These are phyloP conservation scores for Drosophila ananassae DNA, from an alignment of 1,140 invertebrate genomes.

Conservation along the genomic window DNA sequence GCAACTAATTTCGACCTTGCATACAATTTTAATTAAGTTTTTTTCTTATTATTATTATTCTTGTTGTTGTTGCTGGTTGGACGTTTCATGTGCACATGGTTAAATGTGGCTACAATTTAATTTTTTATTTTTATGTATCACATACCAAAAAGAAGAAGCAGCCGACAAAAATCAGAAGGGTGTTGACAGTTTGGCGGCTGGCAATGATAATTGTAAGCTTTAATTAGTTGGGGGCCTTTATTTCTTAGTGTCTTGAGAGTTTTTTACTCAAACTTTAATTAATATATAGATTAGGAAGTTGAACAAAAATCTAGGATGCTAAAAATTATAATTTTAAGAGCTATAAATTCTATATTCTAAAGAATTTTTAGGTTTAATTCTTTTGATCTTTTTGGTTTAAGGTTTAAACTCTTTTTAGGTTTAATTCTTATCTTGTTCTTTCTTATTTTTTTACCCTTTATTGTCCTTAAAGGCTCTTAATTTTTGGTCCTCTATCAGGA, in stretches of 20 bases:
- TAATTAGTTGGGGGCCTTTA: neutral
- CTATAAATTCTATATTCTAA: too few relatives aligned
- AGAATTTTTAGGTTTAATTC: too few relatives aligned
- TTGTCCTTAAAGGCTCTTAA: slow-evolving; percentile 4
- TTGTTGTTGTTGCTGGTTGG: slow-evolving; percentile 17
- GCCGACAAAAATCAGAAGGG: slow-evolving; percentile 17
- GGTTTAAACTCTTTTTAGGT: slow-evolving; percentile 8
- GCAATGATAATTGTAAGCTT: slow-evolving; percentile 42
- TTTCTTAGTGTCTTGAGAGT: too few relatives aligned
- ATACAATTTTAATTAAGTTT: slow-evolving; percentile 77
- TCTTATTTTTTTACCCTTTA: neutral
- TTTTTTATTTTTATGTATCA: slow-evolving; percentile 25
- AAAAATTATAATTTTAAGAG: too few relatives aligned
- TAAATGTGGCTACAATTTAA: slow-evolving; percentile 7
- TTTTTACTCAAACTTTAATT: too few relatives aligned
- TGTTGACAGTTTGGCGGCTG: slow-evolving; percentile 14
- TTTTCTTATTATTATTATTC: slow-evolving; percentile 6
- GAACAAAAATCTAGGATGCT: too few relatives aligned
- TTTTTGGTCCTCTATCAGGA: neutral
- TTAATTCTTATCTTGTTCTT: neutral
- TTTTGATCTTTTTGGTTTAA: slow-evolving; percentile 1
- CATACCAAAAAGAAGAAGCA: slow-evolving; percentile 17
- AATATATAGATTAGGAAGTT: too few relatives aligned
- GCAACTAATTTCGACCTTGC: slow-evolving; percentile 80
- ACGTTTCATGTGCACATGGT: slow-evolving; percentile 21